A percentile compares a stretch with the other conserved stretches of the same genome.
These are phyloP conservation scores for Sparus aurata DNA, from an alignment of 2,797 vertebrate species.

Conservation along the genomic window DNA sequence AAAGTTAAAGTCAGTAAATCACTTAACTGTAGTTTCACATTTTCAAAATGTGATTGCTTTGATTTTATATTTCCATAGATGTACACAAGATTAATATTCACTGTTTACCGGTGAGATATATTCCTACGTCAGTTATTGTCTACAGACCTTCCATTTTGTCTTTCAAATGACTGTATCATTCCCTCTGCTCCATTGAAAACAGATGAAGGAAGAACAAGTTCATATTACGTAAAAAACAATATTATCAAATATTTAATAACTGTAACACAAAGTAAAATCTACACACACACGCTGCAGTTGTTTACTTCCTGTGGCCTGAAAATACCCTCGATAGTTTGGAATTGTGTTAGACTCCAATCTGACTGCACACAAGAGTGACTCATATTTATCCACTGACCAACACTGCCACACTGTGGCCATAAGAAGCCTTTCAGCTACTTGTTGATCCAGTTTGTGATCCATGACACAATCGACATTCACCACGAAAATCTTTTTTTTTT, in stretches of 20 bases:
- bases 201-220: background rate
- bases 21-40: slow-evolving; percentile 1
- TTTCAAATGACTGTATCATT: slow-evolving; percentile 13
- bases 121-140: background rate
- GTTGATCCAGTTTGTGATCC: slow-evolving; percentile 1
- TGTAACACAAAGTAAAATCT: slow-evolving; percentile 6
- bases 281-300: background rate
- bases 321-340: background rate
- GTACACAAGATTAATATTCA: slow-evolving; percentile 7
- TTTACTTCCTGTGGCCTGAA: slow-evolving; percentile 6
- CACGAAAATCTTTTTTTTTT: background rate
- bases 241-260: background rate
- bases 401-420: slow-evolving; percentile 79
- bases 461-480: background rate
- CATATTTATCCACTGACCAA: slow-evolving; percentile 41
- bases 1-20: slow-evolving; percentile 11
- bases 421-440: slow-evolving; percentile 14
- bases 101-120: background rate
- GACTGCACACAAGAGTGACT: slow-evolving; percentile 8
- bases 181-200: slow-evolving; percentile 20
- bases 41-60: background rate
- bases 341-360: background rate
- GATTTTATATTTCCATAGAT: background rate
- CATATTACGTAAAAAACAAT: background rate
- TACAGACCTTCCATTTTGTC: background rate